Percentiles rank a stretch among this genome's conserved stretches.
phyloP scores from a whole-genome alignment of 2,113 vertebrate species.

The Balaenoptera acutorostrata region DNA sequence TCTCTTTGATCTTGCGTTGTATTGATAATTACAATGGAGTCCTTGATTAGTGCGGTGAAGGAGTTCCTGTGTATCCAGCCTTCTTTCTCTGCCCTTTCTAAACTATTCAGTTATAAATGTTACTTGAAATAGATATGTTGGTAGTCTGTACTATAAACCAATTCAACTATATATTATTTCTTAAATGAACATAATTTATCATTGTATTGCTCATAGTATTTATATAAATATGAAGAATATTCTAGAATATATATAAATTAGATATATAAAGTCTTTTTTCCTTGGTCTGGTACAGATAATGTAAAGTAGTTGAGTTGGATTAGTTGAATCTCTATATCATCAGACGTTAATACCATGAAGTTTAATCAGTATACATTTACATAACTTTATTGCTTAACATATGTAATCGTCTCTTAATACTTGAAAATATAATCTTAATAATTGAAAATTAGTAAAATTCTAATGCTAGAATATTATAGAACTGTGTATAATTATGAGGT shows the following conservation, averaged over 20 bases:
- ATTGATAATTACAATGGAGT: background rate
- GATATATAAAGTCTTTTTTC: background rate
- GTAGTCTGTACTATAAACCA: background rate
- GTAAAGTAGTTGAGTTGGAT: constrained; percentile 10
- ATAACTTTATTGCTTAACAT: background rate
- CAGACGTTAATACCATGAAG: background rate
- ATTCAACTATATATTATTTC: background rate
- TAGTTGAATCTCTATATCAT: background rate
- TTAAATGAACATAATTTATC: constrained; percentile 12
- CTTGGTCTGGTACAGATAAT: background rate
- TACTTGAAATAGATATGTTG: constrained; percentile 28
- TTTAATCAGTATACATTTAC: background rate
- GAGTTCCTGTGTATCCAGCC: background rate
- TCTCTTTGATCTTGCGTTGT: constrained; percentile 9
- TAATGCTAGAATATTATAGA: background rate
- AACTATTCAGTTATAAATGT: background rate
- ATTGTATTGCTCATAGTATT: background rate
- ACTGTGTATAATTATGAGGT: background rate
- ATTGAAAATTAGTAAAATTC: constrained; percentile 20
- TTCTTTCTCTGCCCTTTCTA: constrained; percentile 13
- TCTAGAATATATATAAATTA: background rate
- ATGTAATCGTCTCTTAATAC: background rate
- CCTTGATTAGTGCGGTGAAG: constrained; percentile 6
- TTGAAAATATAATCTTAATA: constrained; percentile 20
- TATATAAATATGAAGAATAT: background rate